A percentile compares a stretch with the other conserved stretches of the same genome.
phyloP scores from a whole-genome alignment of 2,888 invertebrate species.

The Xylocampa areola region DNA sequence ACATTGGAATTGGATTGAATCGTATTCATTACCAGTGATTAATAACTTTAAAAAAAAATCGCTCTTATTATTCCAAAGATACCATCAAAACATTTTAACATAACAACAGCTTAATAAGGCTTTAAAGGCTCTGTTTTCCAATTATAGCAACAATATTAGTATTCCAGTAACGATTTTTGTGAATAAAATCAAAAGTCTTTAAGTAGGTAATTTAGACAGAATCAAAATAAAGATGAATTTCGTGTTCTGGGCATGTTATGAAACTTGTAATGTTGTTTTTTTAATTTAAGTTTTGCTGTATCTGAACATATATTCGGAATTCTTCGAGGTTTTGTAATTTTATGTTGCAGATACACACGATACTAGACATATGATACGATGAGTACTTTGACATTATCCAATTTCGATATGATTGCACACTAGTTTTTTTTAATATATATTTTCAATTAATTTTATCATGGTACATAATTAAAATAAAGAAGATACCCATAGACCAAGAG shows the following conservation, averaged over 20 bases:
- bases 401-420: too few relatives aligned
- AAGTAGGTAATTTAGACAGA: conserved; percentile 3
- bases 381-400: too few relatives aligned
- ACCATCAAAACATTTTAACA: conserved; percentile 1
- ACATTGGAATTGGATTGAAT: too few relatives aligned
- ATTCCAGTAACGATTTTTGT: conserved; percentile 24
- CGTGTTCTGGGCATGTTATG: conserved; percentile 1
- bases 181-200: conserved; percentile 29
- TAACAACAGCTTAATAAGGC: background rate
- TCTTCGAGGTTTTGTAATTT: background rate
- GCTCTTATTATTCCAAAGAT: background rate
- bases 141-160: conserved; percentile 8
- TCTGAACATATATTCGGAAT: background rate
- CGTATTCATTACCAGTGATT: too few relatives aligned
- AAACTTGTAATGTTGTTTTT: conserved; percentile 24
- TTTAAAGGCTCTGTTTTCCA: conserved; percentile 1
- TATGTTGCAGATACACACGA: too few relatives aligned
- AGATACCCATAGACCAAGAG: too few relatives aligned
- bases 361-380: too few relatives aligned
- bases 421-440: too few relatives aligned
- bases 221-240: conserved; percentile 29
- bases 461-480: too few relatives aligned
- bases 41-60: background rate
- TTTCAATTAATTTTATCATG: too few relatives aligned
- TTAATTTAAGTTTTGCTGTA: conserved; percentile 34